A percentile compares a stretch with the other conserved stretches of the same genome.
Conservation (phyloP, 2,888 invertebrate genomes). For the Clepsis dumicolana region DNA sequence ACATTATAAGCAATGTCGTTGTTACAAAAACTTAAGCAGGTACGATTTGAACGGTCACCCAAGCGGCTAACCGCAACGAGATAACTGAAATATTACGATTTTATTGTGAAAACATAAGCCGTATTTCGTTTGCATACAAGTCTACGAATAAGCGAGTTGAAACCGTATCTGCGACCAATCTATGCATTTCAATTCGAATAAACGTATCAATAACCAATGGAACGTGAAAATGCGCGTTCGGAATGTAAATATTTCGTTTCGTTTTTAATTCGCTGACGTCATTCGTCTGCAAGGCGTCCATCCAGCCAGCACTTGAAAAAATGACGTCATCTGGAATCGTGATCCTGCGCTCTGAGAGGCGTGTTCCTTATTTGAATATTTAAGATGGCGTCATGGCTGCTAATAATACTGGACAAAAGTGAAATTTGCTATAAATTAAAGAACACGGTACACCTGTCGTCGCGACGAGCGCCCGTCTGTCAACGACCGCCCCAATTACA, state of each 20-base stretch:
- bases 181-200: slow-evolving; percentile 32
- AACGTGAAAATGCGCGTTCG: slow-evolving; percentile 34
- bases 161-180: slow-evolving; percentile 25
- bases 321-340: slow-evolving; percentile 27
- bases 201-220: slow-evolving; percentile 33
- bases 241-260: slow-evolving; percentile 28
- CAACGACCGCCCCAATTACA: slow-evolving; percentile 67
- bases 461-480: slow-evolving; percentile 51
- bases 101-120: slow-evolving; percentile 9
- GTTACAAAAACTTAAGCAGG: slow-evolving; percentile 28
- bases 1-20: neutral
- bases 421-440: slow-evolving; percentile 40
- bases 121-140: slow-evolving; percentile 5
- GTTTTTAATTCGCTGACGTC: slow-evolving; percentile 37
- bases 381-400: slow-evolving; percentile 34
- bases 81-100: slow-evolving; percentile 36
- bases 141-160: neutral
- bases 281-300: slow-evolving; percentile 35
- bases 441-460: slow-evolving; percentile 39
- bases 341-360: slow-evolving; percentile 33
- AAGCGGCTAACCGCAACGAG: slow-evolving; percentile 55
- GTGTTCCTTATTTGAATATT: slow-evolving; percentile 27
- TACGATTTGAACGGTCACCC: slow-evolving; percentile 38
- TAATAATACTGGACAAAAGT: slow-evolving; percentile 40
- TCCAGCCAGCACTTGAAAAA: slow-evolving; percentile 38